Evolutionary conservation across 1,140 invertebrate genomes (phyloP), one percentile per base, ranked within the genome.

Genomic region (Globodera rostochiensis): DNA sequence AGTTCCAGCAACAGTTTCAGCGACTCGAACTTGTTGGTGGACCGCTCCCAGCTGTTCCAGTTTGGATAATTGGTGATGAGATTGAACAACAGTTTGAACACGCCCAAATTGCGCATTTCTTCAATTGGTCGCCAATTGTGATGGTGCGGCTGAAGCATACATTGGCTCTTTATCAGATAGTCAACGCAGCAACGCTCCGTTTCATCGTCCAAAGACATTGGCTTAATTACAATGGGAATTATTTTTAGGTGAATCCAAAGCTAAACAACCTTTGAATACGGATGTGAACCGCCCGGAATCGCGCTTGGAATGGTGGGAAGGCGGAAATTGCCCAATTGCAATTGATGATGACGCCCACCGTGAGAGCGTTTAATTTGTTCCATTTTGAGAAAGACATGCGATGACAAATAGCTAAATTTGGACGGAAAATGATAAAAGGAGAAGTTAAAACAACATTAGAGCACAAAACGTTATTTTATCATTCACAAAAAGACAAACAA

Each of bases 301-400:
- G 60, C 66, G 64, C 45, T 15, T 69, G 82, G 82, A 66, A 84
- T 84, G 8, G 69, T 25, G 15, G 82, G 73, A 60, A 75, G 49
- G 19, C 25, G 53, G n/a, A 53, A 50, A 25, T 8, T 67, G 13
- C 19, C 11, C 21, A 21, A 60, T n/a, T 60, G 77, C 76, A 80
- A 36, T 6, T 53, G 46, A 45, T 80, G 69, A 50, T 64, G 84
- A 46, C 45, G 49, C 2, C 74, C 47, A 9, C 69, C 73, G 15
- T 86, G 82, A 11, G 86, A 75, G 8, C 85, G 81, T 50, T 86
- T 86, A 46, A 85, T 85, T 5, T 80, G 60, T 69, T 85, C 84
- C 53, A 87, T 87, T 87, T 84, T 85, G 19, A 85, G 74, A 36
- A 84, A 79, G 11, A 85, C 66, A 66, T 85, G 84, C n/a, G 84